Evolutionary conservation across 2,888 invertebrate genomes (phyloP).

Genomic region (Siphlonurus alternatus): DNA sequence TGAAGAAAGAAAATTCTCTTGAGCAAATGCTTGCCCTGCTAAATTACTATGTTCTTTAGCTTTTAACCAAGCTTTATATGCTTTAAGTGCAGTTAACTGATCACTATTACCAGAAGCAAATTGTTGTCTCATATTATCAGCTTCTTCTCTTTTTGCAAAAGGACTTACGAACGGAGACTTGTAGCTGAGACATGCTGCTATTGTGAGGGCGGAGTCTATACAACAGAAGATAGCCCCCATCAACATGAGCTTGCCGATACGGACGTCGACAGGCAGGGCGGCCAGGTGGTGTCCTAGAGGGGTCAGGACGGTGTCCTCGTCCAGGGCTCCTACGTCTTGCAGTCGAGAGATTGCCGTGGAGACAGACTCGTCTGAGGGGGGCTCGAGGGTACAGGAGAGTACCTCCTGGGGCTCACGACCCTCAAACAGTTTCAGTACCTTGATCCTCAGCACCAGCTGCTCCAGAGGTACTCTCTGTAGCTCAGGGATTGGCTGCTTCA

Average conservation of each 20-base stretch:
- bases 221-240: conserved; percentile 86
- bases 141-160: conserved; percentile 51
- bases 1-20: conserved; percentile 65
- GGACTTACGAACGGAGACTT: conserved; percentile 64
- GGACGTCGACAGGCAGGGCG: conserved; percentile 73
- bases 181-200: conserved; percentile 67
- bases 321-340: conserved; percentile 64
- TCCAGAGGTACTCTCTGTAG: conserved; percentile 79
- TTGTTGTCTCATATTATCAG: conserved; percentile 51
- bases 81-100: conserved; percentile 70
- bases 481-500: conserved; percentile 69
- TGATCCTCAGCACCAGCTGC: conserved; percentile 57
- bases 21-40: conserved; percentile 62
- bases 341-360: conserved; percentile 49
- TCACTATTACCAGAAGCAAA: conserved; percentile 72
- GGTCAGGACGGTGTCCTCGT: conserved; percentile 54
- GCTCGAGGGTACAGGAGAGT: conserved; percentile 42
- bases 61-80: conserved; percentile 72
- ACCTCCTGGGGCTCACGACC: conserved; percentile 34
- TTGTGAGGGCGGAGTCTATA: conserved; percentile 78
- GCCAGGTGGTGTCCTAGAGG: conserved; percentile 77
- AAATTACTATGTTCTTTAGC: conserved; percentile 46
- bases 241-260: conserved; percentile 83
- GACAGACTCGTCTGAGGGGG: conserved; percentile 49
- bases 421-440: conserved; percentile 36